Conservation (phyloP, 2,113 vertebrate genomes). For the Syngnathoides biaculeatus region DNA sequence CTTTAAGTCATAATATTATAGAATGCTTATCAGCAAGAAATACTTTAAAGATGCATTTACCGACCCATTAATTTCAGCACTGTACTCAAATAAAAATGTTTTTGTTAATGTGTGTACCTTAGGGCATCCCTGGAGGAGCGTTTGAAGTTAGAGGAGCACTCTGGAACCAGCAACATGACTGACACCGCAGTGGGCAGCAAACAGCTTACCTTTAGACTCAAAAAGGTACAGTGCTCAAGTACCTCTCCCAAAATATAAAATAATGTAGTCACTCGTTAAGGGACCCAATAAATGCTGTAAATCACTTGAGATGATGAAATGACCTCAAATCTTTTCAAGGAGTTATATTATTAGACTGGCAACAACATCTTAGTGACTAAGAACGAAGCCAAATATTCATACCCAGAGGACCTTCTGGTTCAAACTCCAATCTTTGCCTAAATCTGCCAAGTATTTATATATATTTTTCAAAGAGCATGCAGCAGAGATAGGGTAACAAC, state of each 20-base stretch:
- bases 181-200: conserved; percentile 93
- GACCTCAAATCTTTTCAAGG: not conserved
- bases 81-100: not conserved
- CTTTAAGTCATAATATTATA: not conserved
- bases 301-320: not conserved
- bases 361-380: not conserved
- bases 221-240: conserved; percentile 75
- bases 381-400: not conserved
- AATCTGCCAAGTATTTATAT: not conserved
- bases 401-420: not conserved
- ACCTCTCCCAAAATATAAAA: not conserved
- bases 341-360: not conserved
- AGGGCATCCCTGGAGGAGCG: conserved; percentile 93
- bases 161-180: conserved; percentile 72
- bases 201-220: conserved; percentile 90
- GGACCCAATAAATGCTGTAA: not conserved
- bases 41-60: not conserved
- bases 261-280: not conserved
- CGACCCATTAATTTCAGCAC: not conserved
- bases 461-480: not conserved
- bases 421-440: not conserved
- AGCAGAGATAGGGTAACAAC: not conserved
- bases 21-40: not conserved
- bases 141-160: conserved; percentile 83
- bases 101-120: conserved; percentile 13